Base-by-base conservation (phyloP, 2,113 vertebrate species). In the Promerops cafer region DNA sequence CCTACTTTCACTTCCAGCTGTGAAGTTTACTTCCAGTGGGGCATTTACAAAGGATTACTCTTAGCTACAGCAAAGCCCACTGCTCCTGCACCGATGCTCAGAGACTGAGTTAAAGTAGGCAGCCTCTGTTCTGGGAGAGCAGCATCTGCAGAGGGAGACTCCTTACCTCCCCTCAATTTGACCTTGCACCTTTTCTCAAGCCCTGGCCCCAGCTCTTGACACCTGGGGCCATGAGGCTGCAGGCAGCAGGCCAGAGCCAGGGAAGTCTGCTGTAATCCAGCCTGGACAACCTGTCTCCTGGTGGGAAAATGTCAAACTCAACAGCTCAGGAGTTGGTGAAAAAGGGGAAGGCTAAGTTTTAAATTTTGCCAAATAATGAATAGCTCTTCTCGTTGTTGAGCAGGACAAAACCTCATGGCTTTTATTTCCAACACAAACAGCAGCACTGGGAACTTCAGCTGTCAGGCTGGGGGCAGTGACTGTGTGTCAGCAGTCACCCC, bases 371-470 rank as follows among this genome's bases (percentile, higher is more conserved):
- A 49, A 26, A 47, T 30, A 60, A 24, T 28, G 2, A 50, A 35
- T 6, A 47, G 6, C 15, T 87, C 30, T 60, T 47, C 27, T 35
- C 0, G 0, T 47, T 59, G 21, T 4, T 57, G 39, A 66, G 21
- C 35, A 26, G 68, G 30, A 66, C 11, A 47, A 78, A 78, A 70
- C 22, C 10, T n/a, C 66, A 2, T 44, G 21, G 35, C 10, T 90
- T 66, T 53, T 26, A 57, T n/a, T 37, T 80, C 45, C 42, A 22
- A 8, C 1, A 1, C 40, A 31, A 47, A 26, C 6, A 68, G 45
- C 12, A 80, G 26, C 21, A 45, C 60, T 79, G 42, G 35, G 33
- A 45, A 19, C 16, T 23, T 30, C 65, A 44, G n/a, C 50, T 83
- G 39, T 11, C 39, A 20, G 57, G 57, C 24, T 69, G 53, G 68